Percentiles rank a stretch among this genome's conserved stretches.
Evolutionary conservation across 2,113 vertebrate species (phyloP).

Genomic region (Thamnophis sirtalis): DNA sequence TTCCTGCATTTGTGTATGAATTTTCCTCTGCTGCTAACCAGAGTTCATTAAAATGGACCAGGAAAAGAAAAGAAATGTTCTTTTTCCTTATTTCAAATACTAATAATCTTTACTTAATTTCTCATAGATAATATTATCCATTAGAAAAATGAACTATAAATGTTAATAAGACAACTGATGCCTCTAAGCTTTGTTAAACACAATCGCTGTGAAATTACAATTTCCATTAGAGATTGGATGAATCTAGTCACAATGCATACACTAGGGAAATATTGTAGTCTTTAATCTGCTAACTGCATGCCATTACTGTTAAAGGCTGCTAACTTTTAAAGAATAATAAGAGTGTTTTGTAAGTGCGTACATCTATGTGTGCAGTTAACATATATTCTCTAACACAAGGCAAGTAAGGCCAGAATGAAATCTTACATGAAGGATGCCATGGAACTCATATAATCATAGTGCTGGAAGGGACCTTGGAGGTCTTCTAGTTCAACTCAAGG

Average conservation of each 20-base stretch:
- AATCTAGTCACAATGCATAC: constrained; percentile 41
- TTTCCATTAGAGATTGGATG: constrained; percentile 52
- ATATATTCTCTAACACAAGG: constrained; percentile 40
- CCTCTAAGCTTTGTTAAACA: constrained; percentile 61
- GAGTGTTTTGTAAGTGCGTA: background rate
- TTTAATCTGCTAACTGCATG: constrained; percentile 50
- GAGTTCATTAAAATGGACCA: constrained; percentile 62
- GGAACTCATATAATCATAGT: background rate
- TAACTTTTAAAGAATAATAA: constrained; percentile 52
- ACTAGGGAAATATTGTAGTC: constrained; percentile 43
- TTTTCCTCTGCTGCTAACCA: constrained; percentile 31
- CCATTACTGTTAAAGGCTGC: constrained; percentile 37
- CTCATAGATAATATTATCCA: constrained; percentile 59
- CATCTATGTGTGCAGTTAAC: constrained; percentile 16
- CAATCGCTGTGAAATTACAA: constrained; percentile 60
- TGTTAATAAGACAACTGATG: constrained; percentile 66
- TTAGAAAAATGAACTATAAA: constrained; percentile 61
- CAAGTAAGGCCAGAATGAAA: constrained; percentile 1
- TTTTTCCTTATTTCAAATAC: constrained; percentile 55
- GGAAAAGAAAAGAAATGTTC: constrained; percentile 47
- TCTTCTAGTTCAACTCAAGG: background rate
- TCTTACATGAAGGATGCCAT: constrained; percentile 30
- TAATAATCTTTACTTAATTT: constrained; percentile 65
- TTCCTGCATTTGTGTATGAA: constrained; percentile 39
- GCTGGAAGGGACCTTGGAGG: background rate